Base-by-base conservation (phyloP, 2,888 invertebrate species). In the Callyntrura guangdongensis region DNA sequence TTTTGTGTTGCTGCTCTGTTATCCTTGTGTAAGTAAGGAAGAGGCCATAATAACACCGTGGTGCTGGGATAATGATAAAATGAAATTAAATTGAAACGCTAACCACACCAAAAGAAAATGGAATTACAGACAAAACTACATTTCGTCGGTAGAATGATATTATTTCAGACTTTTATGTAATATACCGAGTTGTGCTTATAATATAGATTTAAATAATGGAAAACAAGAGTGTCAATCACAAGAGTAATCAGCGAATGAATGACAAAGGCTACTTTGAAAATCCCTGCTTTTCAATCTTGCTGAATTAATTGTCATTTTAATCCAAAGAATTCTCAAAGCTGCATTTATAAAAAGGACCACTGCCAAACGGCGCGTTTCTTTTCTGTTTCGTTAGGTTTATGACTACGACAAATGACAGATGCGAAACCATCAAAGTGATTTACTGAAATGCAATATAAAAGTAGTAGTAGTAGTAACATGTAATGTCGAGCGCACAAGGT, bases 61-160 rank as follows among this genome's bases (percentile, higher is more conserved):
- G 14, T 8, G n/a, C 20, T 27, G 36, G 9, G n/a, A 36, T 20
- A 14, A 6, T 49, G 56, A 2, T 72, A 20, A 72, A 72, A 45
- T 72, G 45, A 64, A 72, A 72, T 53, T 79, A 25, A 79, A 79
- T 79, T 79, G 53, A 77, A 22, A 25, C 22, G 53, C 53, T n/a
- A 56, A 25, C 79, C 79, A 79, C 79, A 22, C 27, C 79, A 77
- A 53, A 36, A 36, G 27, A 9, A 49, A 22, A 72, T n/a, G 45
- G 20, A 47, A 12, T 77, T 53, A 9, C n/a, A 11, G 17, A n/a
- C n/a, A 69, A 36, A 5, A 36, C n/a, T n/a, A n/a, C n/a, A n/a
- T n/a, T n/a, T n/a, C n/a, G n/a, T n/a, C n/a, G n/a, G n/a, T n/a
- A n/a, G n/a, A n/a, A n/a, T n/a, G n/a, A n/a, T n/a, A n/a, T n/a